phyloP scores from a whole-genome alignment of 2,797 vertebrate genomes.

The Tokudaia muenninki region DNA sequence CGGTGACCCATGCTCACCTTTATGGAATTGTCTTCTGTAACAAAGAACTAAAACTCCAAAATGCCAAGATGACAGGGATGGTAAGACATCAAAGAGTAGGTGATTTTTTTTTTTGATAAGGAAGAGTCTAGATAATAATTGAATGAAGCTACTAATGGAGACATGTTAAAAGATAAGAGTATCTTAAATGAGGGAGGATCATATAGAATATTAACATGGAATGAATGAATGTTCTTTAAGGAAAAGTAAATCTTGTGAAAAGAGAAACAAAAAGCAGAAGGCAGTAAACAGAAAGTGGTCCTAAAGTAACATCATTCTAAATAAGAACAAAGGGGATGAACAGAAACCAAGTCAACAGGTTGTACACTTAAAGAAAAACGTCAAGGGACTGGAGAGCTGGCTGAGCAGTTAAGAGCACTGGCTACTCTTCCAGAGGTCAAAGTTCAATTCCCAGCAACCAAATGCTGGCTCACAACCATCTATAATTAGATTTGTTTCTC shows the following conservation, averaged over 20 bases:
- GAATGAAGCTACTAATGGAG: neutral
- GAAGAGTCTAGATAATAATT: neutral
- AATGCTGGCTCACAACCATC: too few species aligned
- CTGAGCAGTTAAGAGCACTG: too few species aligned
- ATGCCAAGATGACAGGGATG: neutral
- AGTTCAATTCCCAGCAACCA: too few species aligned
- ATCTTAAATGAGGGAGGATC: neutral
- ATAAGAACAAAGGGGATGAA: neutral
- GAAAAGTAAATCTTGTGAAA: neutral
- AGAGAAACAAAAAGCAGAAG: neutral
- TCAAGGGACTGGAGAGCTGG: neutral
- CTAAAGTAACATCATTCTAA: neutral
- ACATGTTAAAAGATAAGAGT: neutral
- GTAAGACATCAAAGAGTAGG: neutral
- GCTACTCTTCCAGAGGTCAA: too few species aligned
- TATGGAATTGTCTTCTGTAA: slow-evolving; percentile 15
- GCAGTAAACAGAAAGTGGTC: slow-evolving; percentile 1
- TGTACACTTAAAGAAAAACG: neutral
- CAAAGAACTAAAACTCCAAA: slow-evolving; percentile 45
- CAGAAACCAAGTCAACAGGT: neutral
- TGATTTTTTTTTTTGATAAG: neutral
- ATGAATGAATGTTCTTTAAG: neutral
- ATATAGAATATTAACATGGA: neutral
- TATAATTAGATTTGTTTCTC: too few species aligned
- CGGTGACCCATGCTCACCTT: neutral